Evolutionary conservation across 1,140 invertebrate species (phyloP).

Genomic region (Aphidius ervi): DNA sequence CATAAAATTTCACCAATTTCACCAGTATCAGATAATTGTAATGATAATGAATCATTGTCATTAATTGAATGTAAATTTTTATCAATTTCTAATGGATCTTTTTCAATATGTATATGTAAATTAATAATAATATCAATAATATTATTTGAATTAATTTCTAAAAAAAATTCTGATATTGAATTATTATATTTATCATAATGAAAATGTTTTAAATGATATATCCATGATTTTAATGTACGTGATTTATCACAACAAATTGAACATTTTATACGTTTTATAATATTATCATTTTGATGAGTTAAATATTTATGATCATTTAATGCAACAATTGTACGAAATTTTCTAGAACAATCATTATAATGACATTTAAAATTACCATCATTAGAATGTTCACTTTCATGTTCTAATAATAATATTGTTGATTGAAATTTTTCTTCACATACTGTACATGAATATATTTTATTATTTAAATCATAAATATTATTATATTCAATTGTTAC

Average conservation of each 20-base stretch:
- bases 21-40: not conserved
- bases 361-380: slow-evolving; percentile 5
- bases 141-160: not conserved
- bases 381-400: slow-evolving; percentile 5
- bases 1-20: too few species aligned
- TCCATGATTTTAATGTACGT: slow-evolving; percentile 1
- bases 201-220: slow-evolving; percentile 18
- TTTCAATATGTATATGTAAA: not conserved
- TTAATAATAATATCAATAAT: not conserved
- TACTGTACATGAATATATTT: not conserved
- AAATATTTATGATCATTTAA: not conserved
- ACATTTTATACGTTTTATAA: slow-evolving; percentile 5
- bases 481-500: not conserved
- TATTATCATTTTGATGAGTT: not conserved
- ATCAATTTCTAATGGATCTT: too few species aligned
- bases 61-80: too few species aligned
- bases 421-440: slow-evolving; percentile 3
- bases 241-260: slow-evolving; percentile 7
- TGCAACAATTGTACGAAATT: slow-evolving; percentile 1
- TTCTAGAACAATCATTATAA: slow-evolving; percentile 6
- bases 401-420: not conserved
- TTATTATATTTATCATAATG: slow-evolving; percentile 6
- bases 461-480: not conserved
- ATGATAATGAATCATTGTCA: not conserved
- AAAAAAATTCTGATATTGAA: slow-evolving; percentile 1